A percentile compares a stretch with the other conserved stretches of the same genome.
Conservation (phyloP, 2,797 vertebrate species). For the Simalia tracyae region DNA sequence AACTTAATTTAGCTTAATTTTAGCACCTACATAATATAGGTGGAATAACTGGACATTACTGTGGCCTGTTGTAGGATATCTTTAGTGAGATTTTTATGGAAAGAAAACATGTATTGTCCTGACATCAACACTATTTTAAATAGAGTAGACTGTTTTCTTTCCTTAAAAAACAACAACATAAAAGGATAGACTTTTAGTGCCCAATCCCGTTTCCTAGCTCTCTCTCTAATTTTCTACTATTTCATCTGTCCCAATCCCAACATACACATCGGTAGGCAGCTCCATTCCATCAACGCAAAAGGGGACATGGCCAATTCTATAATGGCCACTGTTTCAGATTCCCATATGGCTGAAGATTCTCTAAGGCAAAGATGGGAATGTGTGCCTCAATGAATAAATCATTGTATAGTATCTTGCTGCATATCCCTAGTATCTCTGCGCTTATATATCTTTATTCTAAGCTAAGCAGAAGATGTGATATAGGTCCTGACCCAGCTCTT, state of each 20-base stretch:
- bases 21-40: not conserved
- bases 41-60: not conserved
- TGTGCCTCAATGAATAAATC: not conserved
- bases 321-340: not conserved
- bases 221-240: not conserved
- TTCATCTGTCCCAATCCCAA: not conserved
- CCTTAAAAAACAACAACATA: not conserved
- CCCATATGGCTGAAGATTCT: not conserved
- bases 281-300: not conserved
- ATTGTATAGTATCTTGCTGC: not conserved
- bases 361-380: not conserved
- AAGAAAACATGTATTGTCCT: not conserved
- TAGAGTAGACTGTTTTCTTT: not conserved
- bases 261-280: not conserved
- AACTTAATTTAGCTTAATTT: not conserved
- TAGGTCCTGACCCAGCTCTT: not conserved
- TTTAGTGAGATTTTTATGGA: not conserved
- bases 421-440: not conserved
- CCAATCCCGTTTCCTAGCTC: not conserved
- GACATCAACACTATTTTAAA: not conserved
- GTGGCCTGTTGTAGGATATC: not conserved
- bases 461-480: not conserved
- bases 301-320: not conserved
- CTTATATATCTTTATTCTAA: not conserved
- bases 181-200: not conserved